Conservation (phyloP, 2,113 vertebrate species). For the Corapipo altera region DNA sequence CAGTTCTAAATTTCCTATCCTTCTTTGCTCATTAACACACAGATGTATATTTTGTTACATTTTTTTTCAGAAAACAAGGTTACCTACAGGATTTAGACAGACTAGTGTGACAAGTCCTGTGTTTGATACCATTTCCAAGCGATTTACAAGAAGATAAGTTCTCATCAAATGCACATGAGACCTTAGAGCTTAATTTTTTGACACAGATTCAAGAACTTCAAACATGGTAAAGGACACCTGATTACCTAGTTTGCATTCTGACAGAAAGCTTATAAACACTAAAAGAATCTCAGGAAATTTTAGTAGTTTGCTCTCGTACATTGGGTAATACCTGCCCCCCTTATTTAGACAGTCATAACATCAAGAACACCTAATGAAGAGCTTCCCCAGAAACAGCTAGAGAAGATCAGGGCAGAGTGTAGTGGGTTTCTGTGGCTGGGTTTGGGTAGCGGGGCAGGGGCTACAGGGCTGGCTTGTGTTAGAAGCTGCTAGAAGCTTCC, state of each 20-base stretch:
- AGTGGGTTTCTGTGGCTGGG: too few relatives aligned
- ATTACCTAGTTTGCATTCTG: neutral
- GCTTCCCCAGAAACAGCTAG: neutral
- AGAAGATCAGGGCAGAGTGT: neutral
- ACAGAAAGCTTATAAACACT: neutral
- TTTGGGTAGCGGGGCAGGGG: too few relatives aligned
- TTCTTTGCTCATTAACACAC: neutral
- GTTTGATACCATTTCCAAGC: neutral
- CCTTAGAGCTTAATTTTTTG: neutral
- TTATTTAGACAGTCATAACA: neutral
- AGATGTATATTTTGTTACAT: neutral
- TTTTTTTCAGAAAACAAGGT: neutral
- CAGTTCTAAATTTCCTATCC: neutral
- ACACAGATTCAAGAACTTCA: neutral
- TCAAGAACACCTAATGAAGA: neutral
- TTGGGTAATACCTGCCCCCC: neutral
- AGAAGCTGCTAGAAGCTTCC: too few relatives aligned
- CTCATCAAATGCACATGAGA: neutral
- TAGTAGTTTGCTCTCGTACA: neutral
- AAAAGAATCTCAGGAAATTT: neutral
- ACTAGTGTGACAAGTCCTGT: neutral
- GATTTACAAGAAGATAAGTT: neutral
- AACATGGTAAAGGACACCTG: neutral
- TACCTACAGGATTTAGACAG: neutral
- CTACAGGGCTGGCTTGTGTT: too few relatives aligned